Base-by-base conservation (phyloP, 92 coral and sea anemone species). In the Isaurus tuberculatus region DNA sequence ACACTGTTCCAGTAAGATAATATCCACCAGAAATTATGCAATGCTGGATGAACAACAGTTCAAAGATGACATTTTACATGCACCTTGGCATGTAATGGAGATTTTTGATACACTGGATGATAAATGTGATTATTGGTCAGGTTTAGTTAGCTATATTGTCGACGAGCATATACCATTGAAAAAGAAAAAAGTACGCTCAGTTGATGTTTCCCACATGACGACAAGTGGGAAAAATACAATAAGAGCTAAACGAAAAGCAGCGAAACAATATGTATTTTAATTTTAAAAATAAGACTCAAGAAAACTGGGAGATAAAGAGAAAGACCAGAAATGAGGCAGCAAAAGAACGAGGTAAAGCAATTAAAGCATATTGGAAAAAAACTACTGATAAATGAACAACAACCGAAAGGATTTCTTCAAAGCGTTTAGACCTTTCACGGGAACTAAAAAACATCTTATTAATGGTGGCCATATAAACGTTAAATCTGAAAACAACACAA, bases 81-180 rank as follows among this genome's bases (percentile, higher is more conserved):
- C 43, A 28, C 60, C 85, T 32, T 81, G 85, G 85, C 85, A 81
- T 36, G 65, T 81, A 14, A 81, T 81, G 85, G 80, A 63, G 79
- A 68, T 64, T 23, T 81, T 81, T 65, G 80, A 81, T 19, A 67
- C 79, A 22, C 44, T 81, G 23, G 65, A 68, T 5, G 86, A 81
- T 25, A 81, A 81, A 79, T 81, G 49, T 69, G 64, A 42, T 36
- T 81, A 81, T 3, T 81, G 79, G 86, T 70, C 57, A 11, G 79
- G 75, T 20, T 19, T 68, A 13, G 61, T 81, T 14, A 40, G 70
- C 86, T 42, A 81, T 15, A 43, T 69, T 44, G 49, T 75, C 31
- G 36, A 75, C 82, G 27, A 83, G 57, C 71, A 72, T 66, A 83
- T 83, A 28, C 87, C 87, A 43, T 25, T 72, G 49, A 83, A 83